A percentile compares a stretch with the other conserved stretches of the same genome.
These are phyloP conservation scores for Anoplophora glabripennis DNA, from an alignment of 1,140 invertebrate genomes.

Conservation along the genomic window DNA sequence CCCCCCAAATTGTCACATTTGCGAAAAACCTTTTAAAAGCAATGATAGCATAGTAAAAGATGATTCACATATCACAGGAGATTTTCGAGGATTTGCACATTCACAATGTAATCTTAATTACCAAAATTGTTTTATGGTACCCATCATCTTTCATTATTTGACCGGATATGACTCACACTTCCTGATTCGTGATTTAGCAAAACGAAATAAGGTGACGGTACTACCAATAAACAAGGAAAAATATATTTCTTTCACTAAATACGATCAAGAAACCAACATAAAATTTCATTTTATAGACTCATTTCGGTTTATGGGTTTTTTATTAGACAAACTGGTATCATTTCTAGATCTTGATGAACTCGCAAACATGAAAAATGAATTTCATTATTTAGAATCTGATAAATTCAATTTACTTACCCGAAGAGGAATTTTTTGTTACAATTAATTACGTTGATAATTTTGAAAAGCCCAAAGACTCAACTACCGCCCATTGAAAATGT, in stretches of 20 bases:
- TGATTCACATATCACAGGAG: constrained; percentile 44
- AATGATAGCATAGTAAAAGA: constrained; percentile 34
- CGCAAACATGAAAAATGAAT: constrained; percentile 7
- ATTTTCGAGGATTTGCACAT: constrained; percentile 45
- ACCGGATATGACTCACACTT: constrained; percentile 27
- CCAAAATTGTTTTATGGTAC: constrained; percentile 33
- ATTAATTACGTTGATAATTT: constrained; percentile 40
- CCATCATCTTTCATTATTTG: constrained; percentile 33
- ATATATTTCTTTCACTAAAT: constrained; percentile 29
- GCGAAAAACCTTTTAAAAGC: constrained; percentile 23
- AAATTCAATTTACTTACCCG: constrained; percentile 36
- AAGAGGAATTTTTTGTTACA: constrained; percentile 44
- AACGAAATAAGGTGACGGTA: constrained; percentile 17
- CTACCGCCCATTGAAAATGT: constrained; percentile 42
- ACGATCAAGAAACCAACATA: constrained; percentile 10
- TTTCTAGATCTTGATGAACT: constrained; percentile 8
- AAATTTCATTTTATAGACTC: constrained; percentile 30
- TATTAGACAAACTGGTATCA: constrained; percentile 24
- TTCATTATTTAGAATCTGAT: constrained; percentile 8
- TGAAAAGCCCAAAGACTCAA: constrained; percentile 35
- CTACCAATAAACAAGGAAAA: constrained; percentile 29
- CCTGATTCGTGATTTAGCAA: constrained; percentile 20
- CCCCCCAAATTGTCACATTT: too few relatives aligned
- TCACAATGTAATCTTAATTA: constrained; percentile 45
- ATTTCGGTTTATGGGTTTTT: constrained; percentile 25